Evolutionary conservation across 1,140 invertebrate genomes (phyloP).

Genomic region (Phortica variegata): DNA sequence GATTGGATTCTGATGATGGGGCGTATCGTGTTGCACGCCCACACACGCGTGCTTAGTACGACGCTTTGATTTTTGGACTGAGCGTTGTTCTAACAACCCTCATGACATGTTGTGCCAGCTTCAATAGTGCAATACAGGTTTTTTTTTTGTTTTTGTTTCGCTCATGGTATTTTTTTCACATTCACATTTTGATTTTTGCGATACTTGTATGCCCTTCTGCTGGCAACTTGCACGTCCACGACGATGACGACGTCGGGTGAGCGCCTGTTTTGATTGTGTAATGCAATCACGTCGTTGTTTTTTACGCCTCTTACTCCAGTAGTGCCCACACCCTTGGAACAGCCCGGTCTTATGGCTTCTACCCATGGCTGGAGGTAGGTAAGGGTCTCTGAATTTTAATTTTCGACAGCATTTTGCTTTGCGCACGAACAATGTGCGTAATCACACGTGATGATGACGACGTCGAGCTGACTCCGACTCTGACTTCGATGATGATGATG

Average conservation of each 20-base stretch:
- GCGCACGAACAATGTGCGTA: constrained; percentile 55
- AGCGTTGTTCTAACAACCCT: constrained; percentile 14
- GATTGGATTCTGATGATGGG: constrained; percentile 57
- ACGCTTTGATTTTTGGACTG: constrained; percentile 38
- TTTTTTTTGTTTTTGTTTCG: neutral
- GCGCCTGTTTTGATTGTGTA: constrained; percentile 51
- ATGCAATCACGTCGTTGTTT: constrained; percentile 56
- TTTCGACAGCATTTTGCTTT: constrained; percentile 51
- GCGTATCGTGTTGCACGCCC: constrained; percentile 49
- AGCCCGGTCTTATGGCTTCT: too few species aligned
- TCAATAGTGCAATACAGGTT: too few species aligned
- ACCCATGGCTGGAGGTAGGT: constrained; percentile 1
- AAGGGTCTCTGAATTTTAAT: constrained; percentile 55
- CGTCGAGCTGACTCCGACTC: too few species aligned
- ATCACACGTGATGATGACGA: constrained; percentile 53
- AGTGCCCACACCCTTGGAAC: too few species aligned
- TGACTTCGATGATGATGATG: constrained; percentile 17
- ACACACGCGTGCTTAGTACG: constrained; percentile 49
- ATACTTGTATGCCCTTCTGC: constrained; percentile 19
- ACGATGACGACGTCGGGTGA: constrained; percentile 13
- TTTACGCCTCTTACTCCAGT: too few species aligned
- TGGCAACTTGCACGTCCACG: constrained; percentile 9
- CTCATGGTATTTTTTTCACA: too few species aligned
- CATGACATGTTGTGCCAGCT: constrained; percentile 1
- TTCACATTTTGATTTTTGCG: too few species aligned